Evolutionary conservation across 2,113 vertebrate species (phyloP).

Genomic region (Anhinga rufa): DNA sequence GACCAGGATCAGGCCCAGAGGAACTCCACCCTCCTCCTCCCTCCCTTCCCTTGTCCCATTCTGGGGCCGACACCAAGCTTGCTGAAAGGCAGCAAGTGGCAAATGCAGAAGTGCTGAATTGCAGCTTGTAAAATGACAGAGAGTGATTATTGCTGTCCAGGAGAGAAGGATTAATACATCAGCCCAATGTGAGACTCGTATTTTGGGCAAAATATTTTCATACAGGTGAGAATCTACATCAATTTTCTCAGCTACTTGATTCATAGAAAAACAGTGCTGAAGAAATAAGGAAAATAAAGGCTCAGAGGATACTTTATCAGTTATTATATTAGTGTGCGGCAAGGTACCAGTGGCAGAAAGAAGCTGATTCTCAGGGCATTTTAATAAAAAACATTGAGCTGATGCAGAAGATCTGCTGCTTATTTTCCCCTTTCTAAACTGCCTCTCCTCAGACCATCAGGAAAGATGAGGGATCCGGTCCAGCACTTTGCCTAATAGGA

Average conservation of each 20-base stretch:
- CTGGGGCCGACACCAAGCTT: neutral
- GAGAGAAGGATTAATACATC: conserved; percentile 36
- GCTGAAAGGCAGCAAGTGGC: neutral
- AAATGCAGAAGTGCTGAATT: conserved; percentile 16
- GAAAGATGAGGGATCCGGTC: neutral
- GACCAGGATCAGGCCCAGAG: neutral
- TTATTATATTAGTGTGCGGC: neutral
- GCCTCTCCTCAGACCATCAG: neutral
- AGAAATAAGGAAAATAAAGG: neutral
- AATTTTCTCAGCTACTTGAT: neutral
- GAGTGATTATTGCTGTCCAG: conserved; percentile 27
- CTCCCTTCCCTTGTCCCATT: neutral
- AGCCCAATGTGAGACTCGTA: neutral
- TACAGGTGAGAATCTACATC: neutral
- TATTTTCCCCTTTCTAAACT: neutral
- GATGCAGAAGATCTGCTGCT: neutral
- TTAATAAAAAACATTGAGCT: neutral
- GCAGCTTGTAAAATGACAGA: neutral
- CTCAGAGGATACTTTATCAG: neutral
- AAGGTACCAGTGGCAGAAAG: neutral
- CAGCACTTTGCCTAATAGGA: neutral
- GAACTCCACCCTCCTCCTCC: neutral
- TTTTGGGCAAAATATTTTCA: neutral
- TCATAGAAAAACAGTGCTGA: neutral
- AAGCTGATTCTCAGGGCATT: neutral